These are phyloP conservation scores for Beris chalybata DNA, from an alignment of 2,888 invertebrate genomes.

Conservation along the genomic window DNA sequence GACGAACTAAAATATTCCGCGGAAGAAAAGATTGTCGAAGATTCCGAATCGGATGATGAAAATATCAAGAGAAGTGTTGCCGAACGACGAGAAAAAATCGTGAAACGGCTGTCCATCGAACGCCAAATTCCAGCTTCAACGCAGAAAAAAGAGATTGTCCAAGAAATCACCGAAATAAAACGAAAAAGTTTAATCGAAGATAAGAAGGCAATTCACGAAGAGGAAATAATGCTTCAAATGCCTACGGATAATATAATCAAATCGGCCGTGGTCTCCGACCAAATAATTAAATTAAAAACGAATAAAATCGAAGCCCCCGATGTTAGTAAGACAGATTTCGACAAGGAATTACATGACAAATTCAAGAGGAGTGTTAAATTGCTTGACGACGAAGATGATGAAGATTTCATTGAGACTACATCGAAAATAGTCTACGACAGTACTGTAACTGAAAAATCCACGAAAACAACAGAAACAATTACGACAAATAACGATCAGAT, in stretches of 20 bases:
- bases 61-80: constrained; percentile 71
- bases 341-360: constrained; percentile 54
- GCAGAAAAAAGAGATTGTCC: constrained; percentile 72
- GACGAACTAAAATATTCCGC: constrained; percentile 79
- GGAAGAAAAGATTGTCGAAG: constrained; percentile 74
- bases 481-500: constrained; percentile 4
- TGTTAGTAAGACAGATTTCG: constrained; percentile 54
- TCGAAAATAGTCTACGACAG: constrained; percentile 45
- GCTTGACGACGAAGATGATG: constrained; percentile 44
- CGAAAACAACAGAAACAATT: constrained; percentile 17
- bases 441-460: constrained; percentile 38
- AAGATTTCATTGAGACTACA: constrained; percentile 40
- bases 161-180: constrained; percentile 72
- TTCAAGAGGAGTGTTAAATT: constrained; percentile 51
- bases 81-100: constrained; percentile 76
- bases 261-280: constrained; percentile 52
- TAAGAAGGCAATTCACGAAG: constrained; percentile 56
- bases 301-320: constrained; percentile 53
- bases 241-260: constrained; percentile 56
- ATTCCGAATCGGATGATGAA: constrained; percentile 66
- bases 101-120: constrained; percentile 71
- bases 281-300: constrained; percentile 55
- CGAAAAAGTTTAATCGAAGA: constrained; percentile 63
- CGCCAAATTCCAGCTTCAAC: constrained; percentile 71
- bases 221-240: constrained; percentile 56